phyloP scores from a whole-genome alignment of 2,113 vertebrate species.

The Peromyscus leucopus region DNA sequence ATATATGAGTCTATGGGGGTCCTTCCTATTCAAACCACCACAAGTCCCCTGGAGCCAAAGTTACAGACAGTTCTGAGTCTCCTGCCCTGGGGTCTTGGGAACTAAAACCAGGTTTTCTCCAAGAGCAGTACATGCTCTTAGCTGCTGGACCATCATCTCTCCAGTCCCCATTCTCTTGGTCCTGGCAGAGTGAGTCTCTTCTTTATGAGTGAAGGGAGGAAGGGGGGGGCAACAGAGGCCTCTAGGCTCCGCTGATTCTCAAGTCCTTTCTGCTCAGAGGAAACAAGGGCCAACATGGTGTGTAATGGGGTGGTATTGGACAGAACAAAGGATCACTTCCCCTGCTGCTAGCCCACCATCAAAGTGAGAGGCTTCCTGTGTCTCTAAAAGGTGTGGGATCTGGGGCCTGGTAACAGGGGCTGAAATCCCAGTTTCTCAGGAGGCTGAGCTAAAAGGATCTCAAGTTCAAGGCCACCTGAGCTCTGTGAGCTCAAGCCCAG shows the following conservation, averaged over 20 bases:
- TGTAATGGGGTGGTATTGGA: background rate
- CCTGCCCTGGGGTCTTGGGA: background rate
- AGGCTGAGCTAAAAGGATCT: background rate
- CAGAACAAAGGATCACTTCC: background rate
- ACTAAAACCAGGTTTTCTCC: no score
- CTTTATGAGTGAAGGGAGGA: background rate
- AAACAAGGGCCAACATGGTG: background rate
- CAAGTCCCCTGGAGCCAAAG: background rate
- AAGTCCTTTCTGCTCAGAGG: background rate
- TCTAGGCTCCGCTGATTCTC: no score
- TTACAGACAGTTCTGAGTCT: background rate
- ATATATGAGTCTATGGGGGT: background rate
- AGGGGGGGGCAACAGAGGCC: background rate
- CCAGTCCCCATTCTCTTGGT: background rate
- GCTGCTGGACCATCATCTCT: background rate
- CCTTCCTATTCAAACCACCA: background rate
- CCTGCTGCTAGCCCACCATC: background rate
- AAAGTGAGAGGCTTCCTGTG: background rate
- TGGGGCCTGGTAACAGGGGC: background rate
- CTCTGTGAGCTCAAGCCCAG: background rate
- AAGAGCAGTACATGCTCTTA: accelerated
- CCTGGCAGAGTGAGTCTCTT: background rate
- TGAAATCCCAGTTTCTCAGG: background rate
- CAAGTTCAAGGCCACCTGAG: background rate
- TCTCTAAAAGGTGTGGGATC: background rate